Evolutionary conservation across 2,888 invertebrate species (phyloP).

Genomic region (Sarcophaga rosellei): DNA sequence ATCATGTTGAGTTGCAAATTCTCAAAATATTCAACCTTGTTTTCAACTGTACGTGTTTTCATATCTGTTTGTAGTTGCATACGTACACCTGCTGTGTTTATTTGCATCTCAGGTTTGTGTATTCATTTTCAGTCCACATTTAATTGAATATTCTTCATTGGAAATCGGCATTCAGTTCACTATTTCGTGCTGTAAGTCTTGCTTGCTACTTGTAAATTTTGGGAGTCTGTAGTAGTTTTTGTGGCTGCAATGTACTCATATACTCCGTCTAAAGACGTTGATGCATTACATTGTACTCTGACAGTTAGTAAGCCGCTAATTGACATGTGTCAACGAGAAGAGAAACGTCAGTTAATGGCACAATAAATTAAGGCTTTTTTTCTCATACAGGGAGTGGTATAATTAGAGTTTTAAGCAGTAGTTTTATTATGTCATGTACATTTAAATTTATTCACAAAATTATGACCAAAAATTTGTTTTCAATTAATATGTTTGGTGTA

Average conservation of each 20-base stretch:
- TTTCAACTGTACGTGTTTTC: not conserved
- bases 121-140: slow-evolving; percentile 17
- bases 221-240: not conserved
- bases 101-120: slow-evolving; percentile 43
- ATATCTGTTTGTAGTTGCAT: not conserved
- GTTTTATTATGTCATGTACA: too few relatives aligned
- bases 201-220: slow-evolving; percentile 34
- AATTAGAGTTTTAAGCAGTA: not conserved
- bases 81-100: slow-evolving; percentile 49
- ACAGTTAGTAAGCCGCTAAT: slow-evolving; percentile 61
- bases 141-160: slow-evolving; percentile 28
- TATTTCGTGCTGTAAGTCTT: not conserved
- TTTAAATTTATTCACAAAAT: too few relatives aligned
- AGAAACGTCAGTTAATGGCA: slow-evolving; percentile 27
- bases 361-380: slow-evolving; percentile 5
- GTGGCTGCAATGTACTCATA: not conserved
- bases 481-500: too few relatives aligned
- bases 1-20: slow-evolving; percentile 13
- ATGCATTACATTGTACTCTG: slow-evolving; percentile 58
- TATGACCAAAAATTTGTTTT: too few relatives aligned
- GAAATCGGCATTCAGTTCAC: too few relatives aligned
- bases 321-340: slow-evolving; percentile 61
- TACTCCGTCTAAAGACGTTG: slow-evolving; percentile 13
- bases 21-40: not conserved
- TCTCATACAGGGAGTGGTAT: not conserved